Evolutionary conservation across 2,888 invertebrate genomes (phyloP).

Genomic region (Rhagium mordax): DNA sequence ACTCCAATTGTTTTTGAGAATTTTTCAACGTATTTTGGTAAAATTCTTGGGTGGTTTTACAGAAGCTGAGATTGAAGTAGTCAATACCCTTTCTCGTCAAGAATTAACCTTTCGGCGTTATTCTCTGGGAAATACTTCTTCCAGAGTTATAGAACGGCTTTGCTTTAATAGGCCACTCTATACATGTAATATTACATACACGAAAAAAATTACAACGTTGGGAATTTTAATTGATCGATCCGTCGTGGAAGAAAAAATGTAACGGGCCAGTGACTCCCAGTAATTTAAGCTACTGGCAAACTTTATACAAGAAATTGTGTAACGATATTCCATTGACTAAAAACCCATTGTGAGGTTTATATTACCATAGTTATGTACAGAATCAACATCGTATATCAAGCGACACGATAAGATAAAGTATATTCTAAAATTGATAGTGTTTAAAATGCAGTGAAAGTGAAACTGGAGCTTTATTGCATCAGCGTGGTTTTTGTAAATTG

Average conservation of each 20-base stretch:
- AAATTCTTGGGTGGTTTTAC: too few relatives aligned
- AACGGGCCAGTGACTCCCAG: slow-evolving; percentile 4
- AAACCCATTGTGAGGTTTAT: not conserved
- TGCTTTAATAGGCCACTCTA: too few relatives aligned
- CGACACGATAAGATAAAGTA: slow-evolving; percentile 36
- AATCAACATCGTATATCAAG: slow-evolving; percentile 3
- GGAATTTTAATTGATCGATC: not conserved
- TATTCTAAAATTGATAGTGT: slow-evolving; percentile 34
- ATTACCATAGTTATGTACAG: slow-evolving; percentile 1
- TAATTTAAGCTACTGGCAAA: slow-evolving; percentile 15
- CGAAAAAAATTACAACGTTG: not conserved
- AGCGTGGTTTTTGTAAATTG: slow-evolving; percentile 33
- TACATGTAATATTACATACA: not conserved
- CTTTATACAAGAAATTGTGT: not conserved
- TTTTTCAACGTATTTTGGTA: too few relatives aligned
- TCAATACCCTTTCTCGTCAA: too few relatives aligned
- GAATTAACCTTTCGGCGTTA: too few relatives aligned
- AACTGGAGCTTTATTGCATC: slow-evolving; percentile 40
- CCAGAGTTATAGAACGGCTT: too few relatives aligned
- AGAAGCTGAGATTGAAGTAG: too few relatives aligned
- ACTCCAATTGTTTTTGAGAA: too few relatives aligned
- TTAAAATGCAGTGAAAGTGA: slow-evolving; percentile 41
- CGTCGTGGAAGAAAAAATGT: not conserved
- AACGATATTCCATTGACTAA: not conserved
- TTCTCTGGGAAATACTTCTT: too few relatives aligned